phyloP scores from a whole-genome alignment of 2,888 invertebrate species.

The Drosophila eohydei region DNA sequence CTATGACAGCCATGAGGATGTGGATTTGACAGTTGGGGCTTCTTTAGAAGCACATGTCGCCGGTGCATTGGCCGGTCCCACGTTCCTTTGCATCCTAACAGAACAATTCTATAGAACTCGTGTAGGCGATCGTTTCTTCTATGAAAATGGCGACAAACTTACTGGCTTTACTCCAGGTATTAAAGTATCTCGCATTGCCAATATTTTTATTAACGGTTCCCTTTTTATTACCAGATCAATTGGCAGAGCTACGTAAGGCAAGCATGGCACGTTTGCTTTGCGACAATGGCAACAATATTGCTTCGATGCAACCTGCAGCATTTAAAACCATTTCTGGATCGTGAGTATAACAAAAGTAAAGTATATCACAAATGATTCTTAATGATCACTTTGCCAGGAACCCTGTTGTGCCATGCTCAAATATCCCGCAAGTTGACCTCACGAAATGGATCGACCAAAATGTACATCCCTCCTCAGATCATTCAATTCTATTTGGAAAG shows the following conservation, averaged over 20 bases:
- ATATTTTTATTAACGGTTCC: not conserved
- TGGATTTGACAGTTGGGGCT: constrained; percentile 94
- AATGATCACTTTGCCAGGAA: constrained; percentile 85
- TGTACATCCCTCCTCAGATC: constrained; percentile 56
- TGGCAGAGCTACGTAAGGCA: constrained; percentile 90
- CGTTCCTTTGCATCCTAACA: constrained; percentile 94
- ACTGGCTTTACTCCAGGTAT: constrained; percentile 88
- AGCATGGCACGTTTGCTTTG: constrained; percentile 92
- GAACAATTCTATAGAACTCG: constrained; percentile 95
- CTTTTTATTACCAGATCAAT: constrained; percentile 86
- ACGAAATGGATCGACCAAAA: constrained; percentile 86
- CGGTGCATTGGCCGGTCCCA: constrained; percentile 93
- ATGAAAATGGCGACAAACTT: constrained; percentile 88
- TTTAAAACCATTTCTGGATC: constrained; percentile 88
- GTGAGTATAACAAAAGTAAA: constrained; percentile 84
- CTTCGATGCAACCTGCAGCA: constrained; percentile 88
- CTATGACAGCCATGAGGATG: constrained; percentile 91
- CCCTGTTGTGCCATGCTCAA: constrained; percentile 87
- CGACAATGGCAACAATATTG: constrained; percentile 90
- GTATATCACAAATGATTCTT: not conserved
- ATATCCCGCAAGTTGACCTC: constrained; percentile 87
- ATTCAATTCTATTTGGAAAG: constrained; percentile 58
- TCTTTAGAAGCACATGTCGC: constrained; percentile 91
- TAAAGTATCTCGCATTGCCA: not conserved
- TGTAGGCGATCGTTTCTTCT: constrained; percentile 95